Evolutionary conservation across 2,113 vertebrate species (phyloP), one percentile per base, ranked within the genome.

Genomic region (Brachyhypopomus gauderio): DNA sequence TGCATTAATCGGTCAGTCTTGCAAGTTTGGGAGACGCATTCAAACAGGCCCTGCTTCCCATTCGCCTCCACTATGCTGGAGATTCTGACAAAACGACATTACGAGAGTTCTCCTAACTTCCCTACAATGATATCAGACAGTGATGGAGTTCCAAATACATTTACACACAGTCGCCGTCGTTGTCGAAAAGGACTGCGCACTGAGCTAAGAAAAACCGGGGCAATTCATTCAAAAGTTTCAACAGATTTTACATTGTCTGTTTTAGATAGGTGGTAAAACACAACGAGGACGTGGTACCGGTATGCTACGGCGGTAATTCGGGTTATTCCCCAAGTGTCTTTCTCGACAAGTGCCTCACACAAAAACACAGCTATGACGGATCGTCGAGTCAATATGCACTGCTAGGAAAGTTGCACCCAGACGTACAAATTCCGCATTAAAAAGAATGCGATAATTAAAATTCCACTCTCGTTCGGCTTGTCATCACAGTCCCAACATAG

Each of bases 381-480:
- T 52, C 45, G 45, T 52, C 45, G 45, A 27, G 63, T 72, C 38
- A 80, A 74, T 23, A 63, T 70, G 62, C 59, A 52, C 30, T 30
- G 64, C 52, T 48, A 66, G 34, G 25, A 72, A 79, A 79, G 77
- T 79, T 79, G 66, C 67, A 20, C 77, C 45, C 45, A 52, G 45
- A 52, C 45, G 45, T 12, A 52, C 45, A 59, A 60, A 72, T 79
- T 79, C 77, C 77, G 77, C 77, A 79, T 60, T 79, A 79, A 79
- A 25, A 72, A 23, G 58, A 69, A 76, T 34, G 36, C 72, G 55
- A 67, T 70, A 55, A 81, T 81, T 81, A 75, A 75, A 69, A 81
- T 81, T 81, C 80, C 80, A 56, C 79, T 75, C 79, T 81, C 79
- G 79, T 81, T 81, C 72, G 62, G 72, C 79, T 81, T 81, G 79